Base-by-base conservation (phyloP, 2,113 vertebrate species). In the Pteropus alecto region DNA sequence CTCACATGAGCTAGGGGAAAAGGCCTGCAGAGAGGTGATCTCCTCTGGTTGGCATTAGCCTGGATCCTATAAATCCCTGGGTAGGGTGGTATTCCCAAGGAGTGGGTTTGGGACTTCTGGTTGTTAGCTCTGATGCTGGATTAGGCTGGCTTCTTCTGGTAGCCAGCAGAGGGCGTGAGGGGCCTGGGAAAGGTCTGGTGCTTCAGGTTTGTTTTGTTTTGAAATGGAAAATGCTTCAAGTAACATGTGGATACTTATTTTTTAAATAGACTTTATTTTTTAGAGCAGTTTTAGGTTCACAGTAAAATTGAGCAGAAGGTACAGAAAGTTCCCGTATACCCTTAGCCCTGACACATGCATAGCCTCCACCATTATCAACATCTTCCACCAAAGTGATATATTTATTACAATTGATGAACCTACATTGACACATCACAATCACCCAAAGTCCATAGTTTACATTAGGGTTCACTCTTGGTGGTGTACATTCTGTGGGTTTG, bases 131-230 rank as follows among this genome's bases (percentile, higher is more conserved):
- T 86, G 68, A 89, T 96, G 48, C 5, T 46, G 33, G 60, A 56
- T 95, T 61, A 95, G 71, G 56, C 26, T 63, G 61, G 33, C 73
- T 96, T 33, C 82, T 87, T 95, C 43, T 76, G 30, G 56, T 90
- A 88, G 38, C 97, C 97, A 96, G 94, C 85, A 98, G 97, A 95
- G 96, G 97, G 97, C 97, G 35, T 10, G 2, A 92, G 67, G 24
- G 58, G 67, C 54, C 67, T 87, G 48, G 74, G 93, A 95, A 97
- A 93, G 41, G 15, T 70, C 68, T 87, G 46, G 65, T 92, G 93
- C 70, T 92, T 73, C 51, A 51, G 51, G 76, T 84, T 92, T 58
- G 74, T 76, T 94, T 95, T 84, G 74, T 93, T 94, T 97, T 87
- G 60, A 96, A 95, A 73, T 90, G 60, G 78, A 93, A 97, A 96